These are phyloP conservation scores for Rallus crepitans DNA, from an alignment of 2,797 vertebrate species.

Conservation along the genomic window DNA sequence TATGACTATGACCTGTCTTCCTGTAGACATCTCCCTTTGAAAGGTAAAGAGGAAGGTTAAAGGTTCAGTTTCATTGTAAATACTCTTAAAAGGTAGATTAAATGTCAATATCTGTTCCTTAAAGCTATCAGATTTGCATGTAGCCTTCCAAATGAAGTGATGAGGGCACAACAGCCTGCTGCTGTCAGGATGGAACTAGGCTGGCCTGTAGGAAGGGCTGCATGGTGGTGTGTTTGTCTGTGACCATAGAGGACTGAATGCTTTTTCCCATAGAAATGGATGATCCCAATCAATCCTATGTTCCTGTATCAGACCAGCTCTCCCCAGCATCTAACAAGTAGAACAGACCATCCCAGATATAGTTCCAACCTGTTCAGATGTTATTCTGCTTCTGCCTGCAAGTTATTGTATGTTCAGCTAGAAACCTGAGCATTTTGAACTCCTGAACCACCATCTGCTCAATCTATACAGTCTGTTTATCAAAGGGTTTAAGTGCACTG, in stretches of 20 bases:
- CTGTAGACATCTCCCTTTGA: neutral
- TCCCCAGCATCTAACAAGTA: slow-evolving; percentile 20
- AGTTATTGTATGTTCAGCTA: slow-evolving; percentile 50
- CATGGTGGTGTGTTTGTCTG: neutral
- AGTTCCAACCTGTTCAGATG: slow-evolving; percentile 63
- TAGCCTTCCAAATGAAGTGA: slow-evolving; percentile 40
- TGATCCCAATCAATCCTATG: neutral
- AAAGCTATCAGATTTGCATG: neutral
- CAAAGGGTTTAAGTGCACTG: slow-evolving; percentile 36
- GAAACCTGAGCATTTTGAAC: slow-evolving; percentile 64
- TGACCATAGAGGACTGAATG: neutral
- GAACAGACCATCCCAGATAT: neutral
- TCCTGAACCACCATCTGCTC: slow-evolving; percentile 67
- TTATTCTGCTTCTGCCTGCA: slow-evolving; percentile 60
- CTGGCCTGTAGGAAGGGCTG: neutral
- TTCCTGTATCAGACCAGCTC: neutral
- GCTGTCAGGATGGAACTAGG: neutral
- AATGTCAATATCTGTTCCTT: neutral
- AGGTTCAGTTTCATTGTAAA: neutral
- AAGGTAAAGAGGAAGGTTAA: neutral
- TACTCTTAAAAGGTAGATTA: slow-evolving; percentile 22
- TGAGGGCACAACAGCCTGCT: neutral
- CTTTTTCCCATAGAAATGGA: neutral
- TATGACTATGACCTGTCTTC: neutral
- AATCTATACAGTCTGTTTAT: slow-evolving; percentile 60